phyloP scores from a whole-genome alignment of 2,888 invertebrate species.

The Ophonus ardosiacus region DNA sequence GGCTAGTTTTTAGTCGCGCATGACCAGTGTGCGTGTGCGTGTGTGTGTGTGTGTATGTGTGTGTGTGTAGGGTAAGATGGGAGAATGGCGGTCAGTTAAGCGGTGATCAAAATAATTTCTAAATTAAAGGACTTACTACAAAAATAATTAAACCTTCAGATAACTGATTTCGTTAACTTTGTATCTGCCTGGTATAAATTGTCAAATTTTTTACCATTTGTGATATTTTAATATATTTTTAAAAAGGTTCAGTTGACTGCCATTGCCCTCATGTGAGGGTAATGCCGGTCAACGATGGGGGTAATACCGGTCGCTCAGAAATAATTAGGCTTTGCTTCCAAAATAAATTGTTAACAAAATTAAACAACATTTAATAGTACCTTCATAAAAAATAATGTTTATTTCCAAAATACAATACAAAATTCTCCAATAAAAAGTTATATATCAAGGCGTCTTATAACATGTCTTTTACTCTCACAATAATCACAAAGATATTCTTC shows the following conservation, averaged over 20 bases:
- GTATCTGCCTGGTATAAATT: slow-evolving; percentile 13
- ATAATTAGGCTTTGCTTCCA: slow-evolving; percentile 10
- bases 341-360: not conserved
- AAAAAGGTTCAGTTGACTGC: slow-evolving; percentile 2
- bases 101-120: slow-evolving; percentile 11
- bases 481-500: slow-evolving; percentile 30
- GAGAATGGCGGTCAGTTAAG: slow-evolving; percentile 39
- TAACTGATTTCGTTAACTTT: slow-evolving; percentile 17
- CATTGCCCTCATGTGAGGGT: slow-evolving; percentile 14
- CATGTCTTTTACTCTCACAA: not conserved
- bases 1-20: no score
- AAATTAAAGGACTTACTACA: slow-evolving; percentile 13
- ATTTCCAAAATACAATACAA: not conserved
- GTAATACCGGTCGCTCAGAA: slow-evolving; percentile 23
- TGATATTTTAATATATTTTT: slow-evolving; percentile 21
- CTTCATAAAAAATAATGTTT: not conserved
- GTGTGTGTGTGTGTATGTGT: no score
- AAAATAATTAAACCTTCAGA: slow-evolving; percentile 1
- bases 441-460: slow-evolving; percentile 11
- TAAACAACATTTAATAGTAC: not conserved
- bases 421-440: slow-evolving; percentile 11
- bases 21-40: no score
- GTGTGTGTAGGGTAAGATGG: not conserved
- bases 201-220: slow-evolving; percentile 19
- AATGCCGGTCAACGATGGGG: slow-evolving; percentile 24